Base-by-base conservation (phyloP, 2,797 vertebrate genomes). In the Etheostoma perlongum region DNA sequence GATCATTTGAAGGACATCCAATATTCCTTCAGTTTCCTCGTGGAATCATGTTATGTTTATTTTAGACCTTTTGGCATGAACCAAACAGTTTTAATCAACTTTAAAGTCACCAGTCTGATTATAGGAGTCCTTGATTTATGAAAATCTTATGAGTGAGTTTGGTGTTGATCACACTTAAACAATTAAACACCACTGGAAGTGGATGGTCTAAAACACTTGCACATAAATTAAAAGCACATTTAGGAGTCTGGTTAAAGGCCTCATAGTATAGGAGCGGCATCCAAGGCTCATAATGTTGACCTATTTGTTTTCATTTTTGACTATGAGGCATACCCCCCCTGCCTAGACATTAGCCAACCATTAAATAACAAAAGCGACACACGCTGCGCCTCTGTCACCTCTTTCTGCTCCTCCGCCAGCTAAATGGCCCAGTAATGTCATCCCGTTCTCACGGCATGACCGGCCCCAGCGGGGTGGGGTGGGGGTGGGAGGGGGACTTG, bases 341-440 rank as follows among this genome's bases (percentile, higher is more conserved):
- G 23, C 83, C 85, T 62, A 90, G 84, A 93, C 90, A 91, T 92
- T 91, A 91, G 85, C 76, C 76, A 82, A 83, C 83, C 88, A 92
- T 93, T 93, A 93, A 93, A 93, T 88, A 89, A 90, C 89, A 91
- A 93, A 92, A 83, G 83, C 61, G 76, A 84, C 82, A 82, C 90
- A 85, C 83, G 83, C 79, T 3, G 77, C 51, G 58, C 80, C 85
- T 78, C 89, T 88, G 88, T 89, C 88, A 81, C 90, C 82, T 92
- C 85, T 89, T 73, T 83, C 80, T 85, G 82, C 88, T 90, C 84
- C 51, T 87, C 79, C 69, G 79, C 86, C 87, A 91, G 90, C 86
- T 92, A 92, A 94, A 92, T 90, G 90, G 84, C 84, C 87, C 82
- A 85, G 91, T 94, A 95, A 94, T 92, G 88, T 93, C 89, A 93